Evolutionary conservation across 2,113 vertebrate genomes (phyloP).

Genomic region (Mobula hypostoma): DNA sequence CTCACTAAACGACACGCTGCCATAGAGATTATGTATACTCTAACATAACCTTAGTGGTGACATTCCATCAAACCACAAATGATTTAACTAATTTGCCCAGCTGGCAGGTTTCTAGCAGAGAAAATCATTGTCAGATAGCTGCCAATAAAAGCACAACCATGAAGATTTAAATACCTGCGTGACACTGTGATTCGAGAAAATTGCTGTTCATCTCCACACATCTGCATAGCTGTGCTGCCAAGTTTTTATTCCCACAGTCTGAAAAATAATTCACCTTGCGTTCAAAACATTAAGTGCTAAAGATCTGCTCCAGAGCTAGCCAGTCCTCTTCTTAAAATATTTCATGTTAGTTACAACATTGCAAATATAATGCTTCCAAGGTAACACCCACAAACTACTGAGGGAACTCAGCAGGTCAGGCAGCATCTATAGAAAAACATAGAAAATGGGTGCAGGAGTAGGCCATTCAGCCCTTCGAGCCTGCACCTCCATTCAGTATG

Average conservation of each 20-base stretch:
- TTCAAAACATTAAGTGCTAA: neutral
- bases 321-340: too few relatives aligned
- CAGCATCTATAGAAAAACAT: too few relatives aligned
- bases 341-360: too few relatives aligned
- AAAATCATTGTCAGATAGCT: conserved; percentile 6
- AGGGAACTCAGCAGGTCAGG: too few relatives aligned
- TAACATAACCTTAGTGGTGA: neutral
- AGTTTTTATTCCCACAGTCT: conserved; percentile 12
- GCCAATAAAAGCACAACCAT: neutral
- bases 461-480: too few relatives aligned
- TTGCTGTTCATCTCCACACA: conserved; percentile 4
- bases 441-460: too few relatives aligned
- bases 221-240: conserved; percentile 2
- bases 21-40: neutral
- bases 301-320: too few relatives aligned
- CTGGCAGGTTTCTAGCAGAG: neutral
- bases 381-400: too few relatives aligned
- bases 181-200: neutral
- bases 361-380: too few relatives aligned
- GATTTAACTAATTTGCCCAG: conserved; percentile 9
- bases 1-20: too few relatives aligned
- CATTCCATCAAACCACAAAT: neutral
- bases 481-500: too few relatives aligned
- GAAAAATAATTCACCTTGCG: neutral
- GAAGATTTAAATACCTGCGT: conserved; percentile 27